phyloP scores from a whole-genome alignment of 2,888 invertebrate species.

The Clitarchus hookeri region DNA sequence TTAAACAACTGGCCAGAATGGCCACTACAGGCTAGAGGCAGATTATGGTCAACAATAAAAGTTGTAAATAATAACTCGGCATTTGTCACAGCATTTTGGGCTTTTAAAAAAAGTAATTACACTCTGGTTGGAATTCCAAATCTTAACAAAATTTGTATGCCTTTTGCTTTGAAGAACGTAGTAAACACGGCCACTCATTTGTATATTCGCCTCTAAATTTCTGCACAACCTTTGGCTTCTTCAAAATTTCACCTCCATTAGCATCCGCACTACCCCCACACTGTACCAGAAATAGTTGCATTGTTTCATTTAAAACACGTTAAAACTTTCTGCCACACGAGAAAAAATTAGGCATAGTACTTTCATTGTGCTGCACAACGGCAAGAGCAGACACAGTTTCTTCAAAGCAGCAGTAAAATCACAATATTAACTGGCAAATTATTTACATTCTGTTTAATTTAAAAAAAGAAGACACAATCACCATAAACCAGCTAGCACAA shows the following conservation, averaged over 20 bases:
- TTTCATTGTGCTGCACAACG: not conserved
- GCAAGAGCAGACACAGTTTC: not conserved
- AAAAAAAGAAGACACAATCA: no score
- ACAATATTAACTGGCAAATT: no score
- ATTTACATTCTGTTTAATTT: not conserved
- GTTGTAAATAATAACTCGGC: no score
- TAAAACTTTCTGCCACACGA: not conserved
- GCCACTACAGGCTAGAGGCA: no score
- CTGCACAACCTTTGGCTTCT: not conserved
- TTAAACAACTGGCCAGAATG: no score
- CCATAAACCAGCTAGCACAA: no score
- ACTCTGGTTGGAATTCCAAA: not conserved
- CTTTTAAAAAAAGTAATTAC: not conserved
- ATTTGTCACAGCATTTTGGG: no score
- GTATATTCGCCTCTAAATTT: no score
- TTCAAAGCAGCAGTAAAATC: not conserved
- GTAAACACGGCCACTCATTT: not conserved
- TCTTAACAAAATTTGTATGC: not conserved
- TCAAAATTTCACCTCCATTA: not conserved
- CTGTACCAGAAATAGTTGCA: not conserved
- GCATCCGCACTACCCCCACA: not conserved
- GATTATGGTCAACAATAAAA: no score
- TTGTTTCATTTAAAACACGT: not conserved
- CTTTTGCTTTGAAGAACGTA: not conserved
- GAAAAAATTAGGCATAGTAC: no score